Conservation (phyloP, 2,797 vertebrate species). For the Semotilus atromaculatus region DNA sequence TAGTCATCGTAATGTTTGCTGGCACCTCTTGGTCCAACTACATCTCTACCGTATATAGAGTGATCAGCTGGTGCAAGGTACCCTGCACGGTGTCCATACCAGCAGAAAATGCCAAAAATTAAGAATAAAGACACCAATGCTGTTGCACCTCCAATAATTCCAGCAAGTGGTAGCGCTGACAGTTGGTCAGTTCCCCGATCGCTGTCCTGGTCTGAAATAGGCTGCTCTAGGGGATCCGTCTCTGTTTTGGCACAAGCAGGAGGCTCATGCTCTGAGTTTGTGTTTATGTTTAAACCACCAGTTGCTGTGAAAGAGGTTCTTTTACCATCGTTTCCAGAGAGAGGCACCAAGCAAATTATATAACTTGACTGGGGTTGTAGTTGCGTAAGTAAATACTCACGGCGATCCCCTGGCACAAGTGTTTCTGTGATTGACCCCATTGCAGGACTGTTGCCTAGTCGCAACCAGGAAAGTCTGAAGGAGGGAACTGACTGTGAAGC, state of each 20-base stretch:
- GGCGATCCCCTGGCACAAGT: conserved; percentile 89
- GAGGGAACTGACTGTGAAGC: conserved; percentile 83
- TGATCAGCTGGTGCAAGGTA: conserved; percentile 82
- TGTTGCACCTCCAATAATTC: conserved; percentile 89
- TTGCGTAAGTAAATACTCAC: conserved; percentile 91
- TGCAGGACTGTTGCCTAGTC: conserved; percentile 87
- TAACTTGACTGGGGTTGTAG: conserved; percentile 92
- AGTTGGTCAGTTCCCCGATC: conserved; percentile 76
- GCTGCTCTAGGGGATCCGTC: conserved; percentile 77
- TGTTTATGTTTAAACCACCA: conserved; percentile 68
- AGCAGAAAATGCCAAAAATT: conserved; percentile 91
- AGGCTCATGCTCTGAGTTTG: conserved; percentile 80
- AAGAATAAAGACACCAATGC: conserved; percentile 89
- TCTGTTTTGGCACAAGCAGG: conserved; percentile 92
- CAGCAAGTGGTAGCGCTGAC: conserved; percentile 86
- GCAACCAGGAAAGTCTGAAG: conserved; percentile 90
- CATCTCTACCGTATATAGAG: conserved; percentile 79
- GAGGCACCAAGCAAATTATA: conserved; percentile 90
- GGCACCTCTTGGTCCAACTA: conserved; percentile 71
- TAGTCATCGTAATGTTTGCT: conserved; percentile 91
- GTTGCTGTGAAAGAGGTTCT: conserved; percentile 54
- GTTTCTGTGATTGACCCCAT: conserved; percentile 94
- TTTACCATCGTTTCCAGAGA: conserved; percentile 65
- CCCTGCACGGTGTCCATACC: conserved; percentile 88
- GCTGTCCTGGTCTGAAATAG: conserved; percentile 73